Conservation (phyloP, 1,140 invertebrate genomes). For the Diploscapter pachys region DNA sequence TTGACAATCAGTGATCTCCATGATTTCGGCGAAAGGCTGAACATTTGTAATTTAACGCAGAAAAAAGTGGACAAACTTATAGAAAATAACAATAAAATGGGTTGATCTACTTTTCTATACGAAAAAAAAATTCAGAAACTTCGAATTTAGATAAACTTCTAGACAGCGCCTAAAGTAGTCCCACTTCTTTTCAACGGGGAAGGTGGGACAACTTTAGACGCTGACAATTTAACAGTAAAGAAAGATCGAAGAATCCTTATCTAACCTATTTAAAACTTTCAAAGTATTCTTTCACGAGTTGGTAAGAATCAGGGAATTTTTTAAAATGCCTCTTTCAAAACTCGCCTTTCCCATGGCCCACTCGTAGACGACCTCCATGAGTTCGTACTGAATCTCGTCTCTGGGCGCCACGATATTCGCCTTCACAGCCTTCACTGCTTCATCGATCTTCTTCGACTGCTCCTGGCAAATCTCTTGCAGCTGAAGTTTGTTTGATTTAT, state of each 20-base stretch:
- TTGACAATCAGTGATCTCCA: constrained; percentile 85
- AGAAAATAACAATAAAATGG: constrained; percentile 1
- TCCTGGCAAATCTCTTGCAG: constrained; percentile 58
- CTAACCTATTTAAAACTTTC: too few relatives aligned
- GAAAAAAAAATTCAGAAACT: too few relatives aligned
- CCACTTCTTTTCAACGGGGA: too few relatives aligned
- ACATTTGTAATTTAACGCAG: constrained; percentile 46
- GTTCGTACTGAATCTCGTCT: constrained; percentile 77
- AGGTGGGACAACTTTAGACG: too few relatives aligned
- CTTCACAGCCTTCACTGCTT: constrained; percentile 52
- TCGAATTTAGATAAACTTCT: too few relatives aligned
- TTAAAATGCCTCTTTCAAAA: constrained; percentile 56
- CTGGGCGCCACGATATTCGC: constrained; percentile 22
- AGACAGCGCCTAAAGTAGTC: too few relatives aligned
- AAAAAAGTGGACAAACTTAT: constrained; percentile 17
- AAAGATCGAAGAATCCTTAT: constrained; percentile 1
- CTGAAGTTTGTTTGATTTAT: constrained; percentile 60
- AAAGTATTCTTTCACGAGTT: too few relatives aligned
- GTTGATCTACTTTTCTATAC: constrained; percentile 8
- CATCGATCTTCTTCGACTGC: constrained; percentile 4
- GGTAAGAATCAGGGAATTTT: neutral
- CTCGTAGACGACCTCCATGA: constrained; percentile 88
- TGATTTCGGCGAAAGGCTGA: constrained; percentile 85
- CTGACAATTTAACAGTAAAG: too few relatives aligned
- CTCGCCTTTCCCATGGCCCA: constrained; percentile 73